These are phyloP conservation scores for Chorisops tibialis DNA, from an alignment of 2,888 invertebrate genomes.

Conservation along the genomic window DNA sequence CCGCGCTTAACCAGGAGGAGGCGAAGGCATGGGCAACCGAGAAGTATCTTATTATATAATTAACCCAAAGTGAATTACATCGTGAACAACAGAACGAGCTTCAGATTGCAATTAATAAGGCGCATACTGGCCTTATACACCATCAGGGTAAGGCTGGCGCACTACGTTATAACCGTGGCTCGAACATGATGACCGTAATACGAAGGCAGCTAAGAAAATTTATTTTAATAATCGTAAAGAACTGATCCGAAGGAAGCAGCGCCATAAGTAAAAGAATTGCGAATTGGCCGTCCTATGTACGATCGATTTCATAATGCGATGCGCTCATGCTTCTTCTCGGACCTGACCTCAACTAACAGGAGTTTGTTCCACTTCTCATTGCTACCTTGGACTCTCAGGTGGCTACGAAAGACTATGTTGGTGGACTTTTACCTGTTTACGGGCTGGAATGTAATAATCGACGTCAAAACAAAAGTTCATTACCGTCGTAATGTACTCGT, in stretches of 20 bases:
- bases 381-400: background rate
- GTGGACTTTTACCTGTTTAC: too few relatives aligned
- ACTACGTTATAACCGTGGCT: background rate
- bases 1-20: conserved; percentile 12
- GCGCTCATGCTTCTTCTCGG: conserved; percentile 1
- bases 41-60: conserved; percentile 33
- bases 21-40: conserved; percentile 28
- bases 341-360: conserved; percentile 25
- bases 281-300: background rate
- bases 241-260: conserved; percentile 26
- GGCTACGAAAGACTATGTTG: too few relatives aligned
- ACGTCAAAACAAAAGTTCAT: too few relatives aligned
- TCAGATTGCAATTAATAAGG: conserved; percentile 33
- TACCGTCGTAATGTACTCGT: background rate
- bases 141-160: conserved; percentile 17
- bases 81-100: conserved; percentile 34
- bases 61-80: conserved; percentile 34
- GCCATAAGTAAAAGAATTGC: background rate
- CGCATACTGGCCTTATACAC: conserved; percentile 26
- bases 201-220: conserved; percentile 27
- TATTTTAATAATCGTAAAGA: conserved; percentile 33
- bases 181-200: conserved; percentile 16
- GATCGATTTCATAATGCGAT: conserved; percentile 23
- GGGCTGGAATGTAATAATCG: too few relatives aligned
- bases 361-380: conserved; percentile 28